Conservation (phyloP, 2,888 invertebrate genomes). For the Hypomecis punctinalis region DNA sequence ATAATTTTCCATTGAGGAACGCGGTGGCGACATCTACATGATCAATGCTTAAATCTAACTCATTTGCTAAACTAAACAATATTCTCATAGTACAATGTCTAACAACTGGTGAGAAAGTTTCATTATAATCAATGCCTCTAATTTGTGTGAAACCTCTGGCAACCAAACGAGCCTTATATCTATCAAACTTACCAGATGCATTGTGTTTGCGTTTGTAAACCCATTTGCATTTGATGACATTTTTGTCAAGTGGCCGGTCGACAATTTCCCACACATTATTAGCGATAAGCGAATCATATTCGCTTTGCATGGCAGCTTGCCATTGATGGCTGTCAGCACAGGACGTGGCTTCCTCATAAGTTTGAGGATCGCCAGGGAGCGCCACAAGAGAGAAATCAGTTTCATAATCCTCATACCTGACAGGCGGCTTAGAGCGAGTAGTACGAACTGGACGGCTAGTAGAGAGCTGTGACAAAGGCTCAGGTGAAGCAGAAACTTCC, state of each 20-base stretch:
- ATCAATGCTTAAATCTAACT: conserved; percentile 23
- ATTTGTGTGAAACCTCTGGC: conserved; percentile 13
- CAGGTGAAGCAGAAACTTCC: no score
- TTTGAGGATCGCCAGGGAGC: no score
- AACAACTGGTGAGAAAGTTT: conserved; percentile 30
- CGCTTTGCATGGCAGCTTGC: conserved; percentile 4
- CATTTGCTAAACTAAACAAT: conserved; percentile 24
- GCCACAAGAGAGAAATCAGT: no score
- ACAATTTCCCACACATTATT: conserved; percentile 6
- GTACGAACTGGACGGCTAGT: no score
- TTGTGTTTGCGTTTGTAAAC: background rate
- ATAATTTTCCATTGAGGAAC: conserved; percentile 28
- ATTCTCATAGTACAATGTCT: conserved; percentile 27
- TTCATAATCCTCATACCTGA: no score
- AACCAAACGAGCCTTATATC: conserved; percentile 4
- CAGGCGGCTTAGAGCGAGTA: no score
- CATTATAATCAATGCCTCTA: conserved; percentile 14
- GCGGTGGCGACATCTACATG: conserved; percentile 33
- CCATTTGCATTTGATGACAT: conserved; percentile 2
- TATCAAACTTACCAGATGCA: background rate
- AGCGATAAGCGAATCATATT: background rate
- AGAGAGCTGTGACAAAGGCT: no score
- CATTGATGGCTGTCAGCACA: background rate
- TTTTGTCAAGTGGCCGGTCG: background rate
- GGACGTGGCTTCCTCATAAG: no score